These are phyloP conservation scores for Pogonocherus hispidulus DNA, from an alignment of 2,888 invertebrate genomes.

Conservation along the genomic window DNA sequence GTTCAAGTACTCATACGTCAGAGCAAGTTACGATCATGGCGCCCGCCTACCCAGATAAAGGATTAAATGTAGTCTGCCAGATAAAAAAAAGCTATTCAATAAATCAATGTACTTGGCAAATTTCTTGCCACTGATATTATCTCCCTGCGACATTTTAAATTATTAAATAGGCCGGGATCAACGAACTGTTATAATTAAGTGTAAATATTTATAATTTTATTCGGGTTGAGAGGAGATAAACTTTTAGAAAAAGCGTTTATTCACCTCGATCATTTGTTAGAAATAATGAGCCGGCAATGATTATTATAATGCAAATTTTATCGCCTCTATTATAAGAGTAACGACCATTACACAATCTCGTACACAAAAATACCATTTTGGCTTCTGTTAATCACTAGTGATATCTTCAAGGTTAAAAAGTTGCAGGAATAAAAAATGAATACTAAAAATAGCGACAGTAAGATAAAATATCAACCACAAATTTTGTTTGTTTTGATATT, in stretches of 20 bases:
- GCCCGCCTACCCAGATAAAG: conserved; percentile 29
- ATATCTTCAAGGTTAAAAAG: background rate
- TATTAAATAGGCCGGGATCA: conserved; percentile 20
- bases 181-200: conserved; percentile 24
- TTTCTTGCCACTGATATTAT: conserved; percentile 10
- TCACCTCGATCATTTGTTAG: background rate
- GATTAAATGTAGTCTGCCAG: conserved; percentile 21
- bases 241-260: conserved; percentile 14
- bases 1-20: background rate
- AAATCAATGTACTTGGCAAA: conserved; percentile 20
- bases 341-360: background rate
- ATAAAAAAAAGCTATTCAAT: conserved; percentile 27
- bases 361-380: background rate
- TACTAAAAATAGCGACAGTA: no score
- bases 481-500: no score
- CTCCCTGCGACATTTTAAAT: conserved; percentile 10
- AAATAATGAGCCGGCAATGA: background rate
- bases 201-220: conserved; percentile 27
- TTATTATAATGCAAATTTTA: background rate
- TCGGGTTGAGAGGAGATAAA: conserved; percentile 18
- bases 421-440: no score
- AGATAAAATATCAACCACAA: no score
- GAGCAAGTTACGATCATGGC: conserved; percentile 19
- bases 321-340: background rate
- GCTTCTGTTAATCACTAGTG: background rate